These are phyloP conservation scores for Tryphoninae sp. DNA, from an alignment of 2,888 invertebrate genomes.

Conservation along the genomic window DNA sequence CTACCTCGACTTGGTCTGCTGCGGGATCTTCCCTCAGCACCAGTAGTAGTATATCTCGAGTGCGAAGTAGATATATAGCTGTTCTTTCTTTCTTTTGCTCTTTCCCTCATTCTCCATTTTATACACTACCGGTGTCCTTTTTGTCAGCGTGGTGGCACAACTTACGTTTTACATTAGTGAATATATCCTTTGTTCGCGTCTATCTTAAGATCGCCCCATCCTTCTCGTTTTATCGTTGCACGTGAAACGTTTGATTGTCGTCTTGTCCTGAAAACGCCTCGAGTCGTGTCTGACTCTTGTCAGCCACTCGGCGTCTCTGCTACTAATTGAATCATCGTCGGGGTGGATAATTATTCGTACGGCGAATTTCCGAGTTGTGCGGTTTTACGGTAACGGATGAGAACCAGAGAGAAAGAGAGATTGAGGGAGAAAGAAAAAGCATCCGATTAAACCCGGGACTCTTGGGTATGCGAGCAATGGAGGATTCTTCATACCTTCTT, in stretches of 20 bases:
- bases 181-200: slow-evolving; percentile 18
- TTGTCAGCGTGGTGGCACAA: slow-evolving; percentile 23
- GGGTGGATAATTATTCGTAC: slow-evolving; percentile 13
- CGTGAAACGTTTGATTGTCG: slow-evolving; percentile 44
- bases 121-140: slow-evolving; percentile 28
- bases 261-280: not conserved
- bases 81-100: slow-evolving; percentile 11
- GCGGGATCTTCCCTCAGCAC: slow-evolving; percentile 33
- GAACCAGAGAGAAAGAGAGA: not conserved
- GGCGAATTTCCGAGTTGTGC: not conserved
- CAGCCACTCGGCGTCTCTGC: not conserved
- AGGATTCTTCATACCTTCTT: slow-evolving; percentile 14
- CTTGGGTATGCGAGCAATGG: slow-evolving; percentile 3
- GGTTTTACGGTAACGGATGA: not conserved
- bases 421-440: not conserved
- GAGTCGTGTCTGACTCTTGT: slow-evolving; percentile 4
- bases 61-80: slow-evolving; percentile 12
- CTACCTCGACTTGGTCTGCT: slow-evolving; percentile 14
- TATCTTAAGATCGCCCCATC: not conserved
- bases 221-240: slow-evolving; percentile 35
- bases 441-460: slow-evolving; percentile 27
- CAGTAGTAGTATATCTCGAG: slow-evolving; percentile 33
- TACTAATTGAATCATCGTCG: slow-evolving; percentile 32
- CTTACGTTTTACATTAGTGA: slow-evolving; percentile 26
- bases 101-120: slow-evolving; percentile 34